These are phyloP conservation scores for Gobionotothen gibberifrons DNA, from an alignment of 2,797 vertebrate genomes.

Conservation along the genomic window DNA sequence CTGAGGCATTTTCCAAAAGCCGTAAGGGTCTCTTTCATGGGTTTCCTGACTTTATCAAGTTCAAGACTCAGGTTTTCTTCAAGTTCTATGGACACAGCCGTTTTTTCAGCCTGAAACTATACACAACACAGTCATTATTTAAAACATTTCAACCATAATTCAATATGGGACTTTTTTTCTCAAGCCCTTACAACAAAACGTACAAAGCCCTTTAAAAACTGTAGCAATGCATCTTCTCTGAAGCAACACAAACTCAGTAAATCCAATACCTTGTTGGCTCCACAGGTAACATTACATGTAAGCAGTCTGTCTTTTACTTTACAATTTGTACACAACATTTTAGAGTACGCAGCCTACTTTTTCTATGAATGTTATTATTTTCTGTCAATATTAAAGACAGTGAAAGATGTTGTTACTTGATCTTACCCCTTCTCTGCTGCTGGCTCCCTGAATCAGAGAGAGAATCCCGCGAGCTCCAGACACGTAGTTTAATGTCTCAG, in stretches of 20 bases:
- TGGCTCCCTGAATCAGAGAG: constrained; percentile 57
- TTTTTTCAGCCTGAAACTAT: constrained; percentile 37
- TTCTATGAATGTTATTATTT: no score
- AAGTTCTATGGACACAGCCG: constrained; percentile 1
- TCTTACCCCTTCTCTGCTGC: constrained; percentile 17
- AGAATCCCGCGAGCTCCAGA: constrained; percentile 63
- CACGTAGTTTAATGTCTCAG: constrained; percentile 49
- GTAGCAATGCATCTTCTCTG: no score
- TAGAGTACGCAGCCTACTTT: no score
- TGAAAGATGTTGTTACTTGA: not conserved
- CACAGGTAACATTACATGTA: not conserved
- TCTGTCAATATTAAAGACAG: not conserved
- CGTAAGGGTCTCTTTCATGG: not conserved
- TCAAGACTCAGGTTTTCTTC: not conserved
- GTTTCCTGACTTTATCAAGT: not conserved
- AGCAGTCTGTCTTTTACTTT: not conserved
- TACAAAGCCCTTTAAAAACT: no score
- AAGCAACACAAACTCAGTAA: no score
- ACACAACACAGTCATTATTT: not conserved
- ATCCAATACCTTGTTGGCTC: not conserved
- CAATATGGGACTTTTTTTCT: no score
- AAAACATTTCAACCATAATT: not conserved
- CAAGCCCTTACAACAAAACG: no score
- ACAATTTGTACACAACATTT: not conserved
- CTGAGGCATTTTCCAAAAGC: constrained; percentile 33